A percentile compares a stretch with the other conserved stretches of the same genome.
phyloP scores from a whole-genome alignment of 2,113 vertebrate species.

The Leucoraja erinaceus region DNA sequence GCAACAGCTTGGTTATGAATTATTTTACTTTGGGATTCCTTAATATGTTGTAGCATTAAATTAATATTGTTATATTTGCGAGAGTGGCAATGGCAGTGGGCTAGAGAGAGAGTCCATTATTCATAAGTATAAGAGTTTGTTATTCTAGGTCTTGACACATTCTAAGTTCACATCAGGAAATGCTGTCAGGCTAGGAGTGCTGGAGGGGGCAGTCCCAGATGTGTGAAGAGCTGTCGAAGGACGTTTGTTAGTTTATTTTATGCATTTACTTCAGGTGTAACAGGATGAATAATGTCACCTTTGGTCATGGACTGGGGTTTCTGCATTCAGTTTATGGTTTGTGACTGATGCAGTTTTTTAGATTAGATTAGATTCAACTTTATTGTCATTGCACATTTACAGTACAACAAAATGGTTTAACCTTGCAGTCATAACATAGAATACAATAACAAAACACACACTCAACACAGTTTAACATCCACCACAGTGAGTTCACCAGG shows the following conservation, averaged over 20 bases:
- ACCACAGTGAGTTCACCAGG: too few species aligned
- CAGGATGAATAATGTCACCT: background rate
- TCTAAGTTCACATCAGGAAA: background rate
- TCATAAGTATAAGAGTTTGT: too few species aligned
- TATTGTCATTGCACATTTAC: too few species aligned
- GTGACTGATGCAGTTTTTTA: constrained; percentile 1
- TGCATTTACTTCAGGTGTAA: background rate
- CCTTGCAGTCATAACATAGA: too few species aligned
- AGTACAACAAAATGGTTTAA: too few species aligned
- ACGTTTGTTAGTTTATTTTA: background rate
- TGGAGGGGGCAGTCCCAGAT: background rate
- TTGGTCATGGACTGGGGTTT: background rate
- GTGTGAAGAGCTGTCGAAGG: background rate
- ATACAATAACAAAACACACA: too few species aligned
- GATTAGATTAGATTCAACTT: too few species aligned
- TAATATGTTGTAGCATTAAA: background rate
- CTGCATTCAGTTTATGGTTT: background rate
- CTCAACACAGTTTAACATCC: too few species aligned
- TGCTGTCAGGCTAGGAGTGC: background rate
- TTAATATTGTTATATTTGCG: background rate
- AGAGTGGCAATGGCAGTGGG: background rate
- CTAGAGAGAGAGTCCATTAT: too few species aligned
- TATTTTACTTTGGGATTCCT: background rate
- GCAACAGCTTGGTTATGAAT: background rate
- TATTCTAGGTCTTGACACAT: too few species aligned